Percentiles rank a stretch among this genome's conserved stretches.
Evolutionary conservation across 92 coral and sea anemone species (phyloP).

Genomic region (Heteractis magnifica): DNA sequence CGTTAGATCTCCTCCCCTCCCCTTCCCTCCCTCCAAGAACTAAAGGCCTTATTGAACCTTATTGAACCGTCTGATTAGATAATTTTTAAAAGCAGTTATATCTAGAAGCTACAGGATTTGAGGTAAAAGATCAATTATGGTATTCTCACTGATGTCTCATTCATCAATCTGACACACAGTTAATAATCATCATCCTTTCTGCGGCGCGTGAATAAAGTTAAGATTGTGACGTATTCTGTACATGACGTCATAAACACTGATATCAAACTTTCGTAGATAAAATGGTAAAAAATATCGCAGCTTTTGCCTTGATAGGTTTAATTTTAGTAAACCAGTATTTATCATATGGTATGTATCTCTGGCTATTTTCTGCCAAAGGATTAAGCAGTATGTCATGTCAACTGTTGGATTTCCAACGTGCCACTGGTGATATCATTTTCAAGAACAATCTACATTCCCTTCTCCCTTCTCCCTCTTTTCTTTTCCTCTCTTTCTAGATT

Average conservation of each 20-base stretch:
- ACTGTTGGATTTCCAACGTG: too few relatives aligned
- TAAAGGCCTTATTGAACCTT: not conserved
- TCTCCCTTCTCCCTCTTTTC: too few relatives aligned
- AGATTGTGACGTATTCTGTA: not conserved
- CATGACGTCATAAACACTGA: not conserved
- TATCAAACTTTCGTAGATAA: not conserved
- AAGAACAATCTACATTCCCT: too few relatives aligned
- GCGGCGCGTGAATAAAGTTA: not conserved
- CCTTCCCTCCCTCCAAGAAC: not conserved
- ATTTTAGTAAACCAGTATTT: not conserved
- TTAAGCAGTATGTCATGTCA: not conserved
- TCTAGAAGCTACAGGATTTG: too few relatives aligned
- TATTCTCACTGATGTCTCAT: too few relatives aligned
- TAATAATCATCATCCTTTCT: not conserved
- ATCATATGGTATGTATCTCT: not conserved
- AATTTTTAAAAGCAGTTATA: not conserved
- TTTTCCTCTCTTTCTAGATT: too few relatives aligned
- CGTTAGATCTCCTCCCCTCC: not conserved
- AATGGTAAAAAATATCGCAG: not conserved
- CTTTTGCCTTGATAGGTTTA: not conserved
- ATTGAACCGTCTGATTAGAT: not conserved
- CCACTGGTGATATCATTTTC: too few relatives aligned
- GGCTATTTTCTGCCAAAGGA: not conserved
- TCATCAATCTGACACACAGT: too few relatives aligned
- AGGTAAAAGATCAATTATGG: too few relatives aligned